phyloP scores from a whole-genome alignment of 2,113 vertebrate genomes.

The Oncorhynchus mykiss region DNA sequence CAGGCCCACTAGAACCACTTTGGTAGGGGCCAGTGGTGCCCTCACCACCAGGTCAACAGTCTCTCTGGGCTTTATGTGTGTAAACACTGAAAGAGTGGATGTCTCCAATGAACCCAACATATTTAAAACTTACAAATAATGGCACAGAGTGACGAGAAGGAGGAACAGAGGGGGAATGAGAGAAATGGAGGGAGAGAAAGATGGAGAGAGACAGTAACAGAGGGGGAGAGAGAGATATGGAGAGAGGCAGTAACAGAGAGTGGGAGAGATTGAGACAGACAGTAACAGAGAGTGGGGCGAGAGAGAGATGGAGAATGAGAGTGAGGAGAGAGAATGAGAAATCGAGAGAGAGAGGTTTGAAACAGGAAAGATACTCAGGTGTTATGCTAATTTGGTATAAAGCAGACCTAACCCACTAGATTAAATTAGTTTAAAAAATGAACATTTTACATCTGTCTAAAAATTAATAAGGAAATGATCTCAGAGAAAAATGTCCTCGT shows the following conservation, averaged over 20 bases:
- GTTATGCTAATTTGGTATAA: too few relatives aligned
- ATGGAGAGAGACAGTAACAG: slow-evolving; percentile 3
- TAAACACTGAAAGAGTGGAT: slow-evolving; percentile 50
- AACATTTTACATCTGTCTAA: too few relatives aligned
- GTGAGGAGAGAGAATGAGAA: too few relatives aligned
- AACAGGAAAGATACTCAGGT: too few relatives aligned
- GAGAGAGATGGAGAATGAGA: too few relatives aligned
- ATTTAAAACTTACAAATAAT: slow-evolving; percentile 40
- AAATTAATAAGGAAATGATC: too few relatives aligned
- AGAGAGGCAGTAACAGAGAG: background rate
- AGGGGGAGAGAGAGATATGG: background rate
- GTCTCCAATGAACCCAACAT: slow-evolving; percentile 38
- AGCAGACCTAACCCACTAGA: too few relatives aligned
- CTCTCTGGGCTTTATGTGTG: slow-evolving; percentile 38
- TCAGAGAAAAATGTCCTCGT: too few relatives aligned
- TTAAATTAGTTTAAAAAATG: too few relatives aligned
- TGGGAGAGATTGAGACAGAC: background rate
- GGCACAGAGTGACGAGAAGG: background rate
- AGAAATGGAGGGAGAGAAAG: background rate
- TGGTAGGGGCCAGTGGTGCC: slow-evolving; percentile 10
- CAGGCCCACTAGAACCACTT: background rate
- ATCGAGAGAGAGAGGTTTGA: too few relatives aligned
- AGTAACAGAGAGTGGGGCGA: background rate
- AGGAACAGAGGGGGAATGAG: background rate
- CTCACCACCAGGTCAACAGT: slow-evolving; percentile 29